Conservation (phyloP, 2,797 vertebrate genomes). For the Neosalanx taihuensis region DNA sequence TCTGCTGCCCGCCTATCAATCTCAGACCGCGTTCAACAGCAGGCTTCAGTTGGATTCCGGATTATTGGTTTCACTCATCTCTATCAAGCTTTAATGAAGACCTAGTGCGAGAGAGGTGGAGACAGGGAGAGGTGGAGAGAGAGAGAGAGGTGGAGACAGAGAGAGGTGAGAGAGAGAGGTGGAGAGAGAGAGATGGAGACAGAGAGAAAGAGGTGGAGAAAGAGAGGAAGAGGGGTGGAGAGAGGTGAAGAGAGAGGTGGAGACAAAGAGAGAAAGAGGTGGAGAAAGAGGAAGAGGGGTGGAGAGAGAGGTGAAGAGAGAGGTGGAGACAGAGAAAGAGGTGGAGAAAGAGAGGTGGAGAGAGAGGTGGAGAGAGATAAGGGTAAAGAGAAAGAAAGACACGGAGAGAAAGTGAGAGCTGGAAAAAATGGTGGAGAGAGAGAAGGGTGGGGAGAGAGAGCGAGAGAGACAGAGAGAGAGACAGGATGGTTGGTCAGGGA, state of each 20-base stretch:
- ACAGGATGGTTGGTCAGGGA: too few relatives aligned
- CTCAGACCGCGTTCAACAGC: constrained; percentile 60
- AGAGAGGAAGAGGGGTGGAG: neutral
- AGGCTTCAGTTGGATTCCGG: constrained; percentile 41
- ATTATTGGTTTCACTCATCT: constrained; percentile 74
- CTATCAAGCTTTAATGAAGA: constrained; percentile 76
- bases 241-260: neutral
- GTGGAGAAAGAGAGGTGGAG: too few relatives aligned
- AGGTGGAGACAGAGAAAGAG: neutral
- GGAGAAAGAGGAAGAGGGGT: too few relatives aligned
- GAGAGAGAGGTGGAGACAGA: neutral
- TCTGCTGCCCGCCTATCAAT: constrained; percentile 65
- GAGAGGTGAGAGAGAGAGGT: constrained; percentile 7
- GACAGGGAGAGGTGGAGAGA: constrained; percentile 4
- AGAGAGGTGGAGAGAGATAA: too few relatives aligned
- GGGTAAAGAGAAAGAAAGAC: too few relatives aligned
- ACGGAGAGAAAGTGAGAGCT: too few relatives aligned
- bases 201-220: neutral
- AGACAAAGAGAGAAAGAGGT: too few relatives aligned
- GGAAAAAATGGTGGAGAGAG: neutral
- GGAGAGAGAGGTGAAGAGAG: neutral
- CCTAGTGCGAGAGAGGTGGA: constrained; percentile 35
- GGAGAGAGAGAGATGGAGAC: neutral
- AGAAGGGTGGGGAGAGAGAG: neutral
- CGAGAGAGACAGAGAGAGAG: neutral